These are phyloP conservation scores for Erpetoichthys calabaricus DNA, from an alignment of 2,797 vertebrate species.

Conservation along the genomic window DNA sequence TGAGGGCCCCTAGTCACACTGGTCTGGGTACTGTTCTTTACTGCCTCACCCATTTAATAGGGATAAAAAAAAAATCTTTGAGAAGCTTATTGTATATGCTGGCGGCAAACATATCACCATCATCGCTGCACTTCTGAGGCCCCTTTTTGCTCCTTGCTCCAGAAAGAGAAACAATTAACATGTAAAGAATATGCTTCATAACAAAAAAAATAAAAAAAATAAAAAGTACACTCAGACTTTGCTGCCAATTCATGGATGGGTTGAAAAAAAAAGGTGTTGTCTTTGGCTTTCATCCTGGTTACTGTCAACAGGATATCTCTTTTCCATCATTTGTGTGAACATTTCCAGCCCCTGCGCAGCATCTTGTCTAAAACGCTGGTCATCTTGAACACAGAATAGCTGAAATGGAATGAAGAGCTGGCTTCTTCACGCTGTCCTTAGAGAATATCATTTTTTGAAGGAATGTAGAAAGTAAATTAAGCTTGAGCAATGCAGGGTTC, in stretches of 20 bases:
- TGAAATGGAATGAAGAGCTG: slow-evolving; percentile 33
- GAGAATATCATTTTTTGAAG: too few relatives aligned
- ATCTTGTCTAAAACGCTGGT: slow-evolving; percentile 38
- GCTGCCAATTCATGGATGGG: slow-evolving; percentile 8
- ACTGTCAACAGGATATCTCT: slow-evolving; percentile 58
- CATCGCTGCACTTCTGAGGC: slow-evolving; percentile 62
- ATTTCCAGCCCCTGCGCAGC: slow-evolving; percentile 51
- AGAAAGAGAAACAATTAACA: slow-evolving; percentile 19
- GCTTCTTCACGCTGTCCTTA: too few relatives aligned
- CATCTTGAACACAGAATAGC: slow-evolving; percentile 25
- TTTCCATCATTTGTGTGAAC: slow-evolving; percentile 57
- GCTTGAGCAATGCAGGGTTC: too few relatives aligned
- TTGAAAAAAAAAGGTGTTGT: slow-evolving; percentile 33
- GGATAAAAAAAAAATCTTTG: slow-evolving; percentile 50
- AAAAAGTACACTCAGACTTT: neutral
- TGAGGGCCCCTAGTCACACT: slow-evolving; percentile 59
- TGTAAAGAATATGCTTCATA: neutral
- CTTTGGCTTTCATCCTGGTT: slow-evolving; percentile 46
- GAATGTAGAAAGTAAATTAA: too few relatives aligned
- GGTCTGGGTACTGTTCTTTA: slow-evolving; percentile 25
- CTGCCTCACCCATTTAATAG: too few relatives aligned
- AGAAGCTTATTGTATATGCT: slow-evolving; percentile 59
- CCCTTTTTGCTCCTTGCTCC: slow-evolving; percentile 67
- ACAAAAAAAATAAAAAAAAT: neutral
- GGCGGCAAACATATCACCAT: slow-evolving; percentile 57